phyloP scores from a whole-genome alignment of 2,797 vertebrate genomes.

The Cynopterus sphinx region DNA sequence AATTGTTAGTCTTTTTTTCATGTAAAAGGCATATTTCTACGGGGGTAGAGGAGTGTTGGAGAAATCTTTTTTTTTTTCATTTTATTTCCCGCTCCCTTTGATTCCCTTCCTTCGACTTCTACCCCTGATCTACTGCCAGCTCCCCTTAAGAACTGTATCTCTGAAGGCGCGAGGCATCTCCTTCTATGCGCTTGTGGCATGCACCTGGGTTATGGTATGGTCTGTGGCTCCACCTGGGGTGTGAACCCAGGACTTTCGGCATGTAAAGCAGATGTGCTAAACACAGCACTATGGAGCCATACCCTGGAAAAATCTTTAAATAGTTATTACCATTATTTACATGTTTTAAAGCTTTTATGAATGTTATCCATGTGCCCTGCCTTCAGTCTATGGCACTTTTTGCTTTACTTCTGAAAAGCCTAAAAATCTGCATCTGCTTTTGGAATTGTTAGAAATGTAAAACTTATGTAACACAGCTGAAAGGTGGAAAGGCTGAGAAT shows the following conservation, averaged over 20 bases:
- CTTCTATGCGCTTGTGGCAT: too few species aligned
- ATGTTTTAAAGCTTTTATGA: background rate
- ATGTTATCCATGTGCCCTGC: background rate
- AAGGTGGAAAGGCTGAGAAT: background rate
- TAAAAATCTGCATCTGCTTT: background rate
- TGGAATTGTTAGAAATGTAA: background rate
- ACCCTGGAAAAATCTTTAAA: background rate
- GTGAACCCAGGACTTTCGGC: too few species aligned
- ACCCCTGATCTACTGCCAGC: too few species aligned
- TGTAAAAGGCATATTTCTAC: background rate
- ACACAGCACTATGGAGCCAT: too few species aligned
- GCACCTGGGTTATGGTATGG: too few species aligned
- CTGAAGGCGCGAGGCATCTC: too few species aligned
- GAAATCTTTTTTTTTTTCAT: background rate
- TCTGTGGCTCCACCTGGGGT: too few species aligned
- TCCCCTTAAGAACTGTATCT: too few species aligned
- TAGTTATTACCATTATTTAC: background rate
- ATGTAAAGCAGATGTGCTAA: too few species aligned
- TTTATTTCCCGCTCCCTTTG: too few species aligned
- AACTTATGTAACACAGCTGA: background rate
- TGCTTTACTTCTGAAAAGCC: background rate
- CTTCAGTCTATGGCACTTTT: background rate
- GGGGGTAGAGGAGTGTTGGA: background rate
- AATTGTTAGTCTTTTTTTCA: background rate
- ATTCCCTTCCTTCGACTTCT: too few species aligned